Conservation (phyloP, 2,888 invertebrate genomes). For the Leptinotarsa rubiginosa region DNA sequence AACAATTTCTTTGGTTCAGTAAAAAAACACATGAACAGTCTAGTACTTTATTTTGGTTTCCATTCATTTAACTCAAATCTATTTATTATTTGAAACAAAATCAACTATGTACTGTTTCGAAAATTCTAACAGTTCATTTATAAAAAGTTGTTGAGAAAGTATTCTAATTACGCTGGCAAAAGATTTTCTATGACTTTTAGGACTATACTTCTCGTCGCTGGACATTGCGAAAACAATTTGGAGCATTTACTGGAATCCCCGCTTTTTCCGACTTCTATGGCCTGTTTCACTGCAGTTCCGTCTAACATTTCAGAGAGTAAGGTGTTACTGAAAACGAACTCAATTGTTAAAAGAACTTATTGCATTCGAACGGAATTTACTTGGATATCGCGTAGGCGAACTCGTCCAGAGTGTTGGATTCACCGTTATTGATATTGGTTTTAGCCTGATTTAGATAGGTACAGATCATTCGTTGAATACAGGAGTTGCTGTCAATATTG, state of each 20-base stretch:
- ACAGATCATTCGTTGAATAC: slow-evolving; percentile 78
- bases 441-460: slow-evolving; percentile 80
- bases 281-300: slow-evolving; percentile 79
- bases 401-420: slow-evolving; percentile 74
- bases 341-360: slow-evolving; percentile 11
- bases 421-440: slow-evolving; percentile 73
- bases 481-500: slow-evolving; percentile 79
- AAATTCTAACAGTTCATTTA: neutral
- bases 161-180: slow-evolving; percentile 66
- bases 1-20: no score
- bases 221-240: slow-evolving; percentile 74
- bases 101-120: no score
- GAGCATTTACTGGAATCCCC: slow-evolving; percentile 72
- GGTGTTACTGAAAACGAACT: slow-evolving; percentile 69
- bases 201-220: slow-evolving; percentile 75
- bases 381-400: slow-evolving; percentile 73
- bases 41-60: no score
- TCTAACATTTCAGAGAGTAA: slow-evolving; percentile 77
- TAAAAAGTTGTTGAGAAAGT: neutral
- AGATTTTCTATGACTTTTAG: slow-evolving; percentile 77
- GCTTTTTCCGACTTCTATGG: slow-evolving; percentile 73
- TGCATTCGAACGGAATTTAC: slow-evolving; percentile 64
- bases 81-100: no score
- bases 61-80: no score
- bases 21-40: no score